A percentile compares a stretch with the other conserved stretches of the same genome.
These are phyloP conservation scores for Apocheima hispidaria DNA, from an alignment of 2,888 invertebrate species.

Conservation along the genomic window DNA sequence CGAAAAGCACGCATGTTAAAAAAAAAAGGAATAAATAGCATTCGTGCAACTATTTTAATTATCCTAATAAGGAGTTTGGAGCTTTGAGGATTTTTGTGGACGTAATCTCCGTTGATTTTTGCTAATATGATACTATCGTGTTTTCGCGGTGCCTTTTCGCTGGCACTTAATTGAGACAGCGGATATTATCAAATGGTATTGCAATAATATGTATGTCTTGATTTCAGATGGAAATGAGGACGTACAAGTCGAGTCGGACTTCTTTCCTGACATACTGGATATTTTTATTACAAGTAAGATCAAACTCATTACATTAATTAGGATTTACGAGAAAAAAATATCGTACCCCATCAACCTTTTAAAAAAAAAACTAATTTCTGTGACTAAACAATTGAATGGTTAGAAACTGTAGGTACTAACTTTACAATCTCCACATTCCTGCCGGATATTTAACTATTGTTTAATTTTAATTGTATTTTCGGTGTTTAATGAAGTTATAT, in stretches of 20 bases:
- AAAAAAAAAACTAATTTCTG: too few relatives aligned
- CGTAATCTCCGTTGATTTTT: neutral
- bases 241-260: slow-evolving; percentile 63
- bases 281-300: slow-evolving; percentile 77
- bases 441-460: too few relatives aligned
- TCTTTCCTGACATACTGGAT: slow-evolving; percentile 81
- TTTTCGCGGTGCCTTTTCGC: neutral
- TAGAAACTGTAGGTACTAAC: too few relatives aligned
- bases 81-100: too few relatives aligned
- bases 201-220: slow-evolving; percentile 35
- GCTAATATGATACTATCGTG: neutral
- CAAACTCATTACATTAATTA: neutral
- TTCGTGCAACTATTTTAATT: neutral
- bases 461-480: too few relatives aligned
- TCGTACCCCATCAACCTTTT: too few relatives aligned
- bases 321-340: too few relatives aligned
- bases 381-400: too few relatives aligned
- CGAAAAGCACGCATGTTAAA: neutral
- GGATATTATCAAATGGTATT: slow-evolving; percentile 1
- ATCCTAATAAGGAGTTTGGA: too few relatives aligned
- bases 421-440: too few relatives aligned
- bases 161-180: slow-evolving; percentile 3
- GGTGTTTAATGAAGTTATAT: too few relatives aligned
- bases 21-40: neutral
- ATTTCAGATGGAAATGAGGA: slow-evolving; percentile 77